These are phyloP conservation scores for Phymatocera aterrima DNA, from an alignment of 2,888 invertebrate species.

Conservation along the genomic window DNA sequence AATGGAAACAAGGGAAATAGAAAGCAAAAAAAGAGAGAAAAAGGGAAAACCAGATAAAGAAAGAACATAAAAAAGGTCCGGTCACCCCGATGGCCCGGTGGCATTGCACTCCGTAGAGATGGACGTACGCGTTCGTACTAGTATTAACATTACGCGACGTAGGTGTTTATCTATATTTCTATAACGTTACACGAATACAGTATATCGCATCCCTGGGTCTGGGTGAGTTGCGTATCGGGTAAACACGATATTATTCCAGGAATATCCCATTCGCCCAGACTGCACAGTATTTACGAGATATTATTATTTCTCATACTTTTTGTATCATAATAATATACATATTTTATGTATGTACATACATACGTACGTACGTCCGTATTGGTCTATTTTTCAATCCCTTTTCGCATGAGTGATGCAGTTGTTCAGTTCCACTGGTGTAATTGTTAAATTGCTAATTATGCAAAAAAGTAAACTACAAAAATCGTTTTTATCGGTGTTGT, in stretches of 20 bases:
- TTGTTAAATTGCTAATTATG: conserved; percentile 4
- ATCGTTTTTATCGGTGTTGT: neutral
- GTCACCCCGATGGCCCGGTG: conserved; percentile 39
- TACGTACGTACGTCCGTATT: neutral
- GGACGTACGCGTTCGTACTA: neutral
- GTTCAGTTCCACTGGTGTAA: no score
- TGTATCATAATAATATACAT: neutral
- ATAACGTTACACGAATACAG: conserved; percentile 1
- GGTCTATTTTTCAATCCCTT: neutral
- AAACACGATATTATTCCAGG: conserved; percentile 60
- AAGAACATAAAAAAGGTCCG: conserved; percentile 34
- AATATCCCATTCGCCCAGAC: conserved; percentile 58
- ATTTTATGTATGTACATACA: no score
- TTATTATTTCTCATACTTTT: neutral
- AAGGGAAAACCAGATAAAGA: no score
- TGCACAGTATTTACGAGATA: neutral
- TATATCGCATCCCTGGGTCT: neutral
- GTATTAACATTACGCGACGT: neutral
- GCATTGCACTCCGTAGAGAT: conserved; percentile 31
- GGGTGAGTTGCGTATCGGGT: conserved; percentile 33
- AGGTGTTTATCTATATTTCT: conserved; percentile 4
- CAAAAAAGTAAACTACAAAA: no score
- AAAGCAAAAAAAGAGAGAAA: no score
- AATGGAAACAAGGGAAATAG: no score
- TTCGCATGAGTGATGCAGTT: no score